These are phyloP conservation scores for Gasterosteus aculeatus DNA, from an alignment of 2,113 vertebrate species.

Conservation along the genomic window DNA sequence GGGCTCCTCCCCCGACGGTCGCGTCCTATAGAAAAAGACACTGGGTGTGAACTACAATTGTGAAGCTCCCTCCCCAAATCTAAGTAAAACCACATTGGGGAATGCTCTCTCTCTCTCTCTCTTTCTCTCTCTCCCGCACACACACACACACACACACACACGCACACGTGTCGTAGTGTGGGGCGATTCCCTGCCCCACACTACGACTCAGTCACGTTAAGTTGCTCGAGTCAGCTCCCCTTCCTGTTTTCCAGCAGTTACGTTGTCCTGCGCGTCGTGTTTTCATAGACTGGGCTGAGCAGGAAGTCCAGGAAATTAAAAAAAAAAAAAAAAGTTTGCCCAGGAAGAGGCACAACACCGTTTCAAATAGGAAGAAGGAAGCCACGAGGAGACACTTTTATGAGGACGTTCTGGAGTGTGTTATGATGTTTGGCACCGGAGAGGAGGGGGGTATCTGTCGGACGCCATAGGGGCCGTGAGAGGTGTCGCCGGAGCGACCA, in stretches of 20 bases:
- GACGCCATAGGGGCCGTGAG: conserved; percentile 39
- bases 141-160: conserved; percentile 37
- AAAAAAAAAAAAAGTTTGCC: conserved; percentile 26
- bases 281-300: conserved; percentile 40
- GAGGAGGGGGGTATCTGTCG: conserved; percentile 25
- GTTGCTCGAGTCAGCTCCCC: conserved; percentile 62
- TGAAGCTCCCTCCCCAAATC: conserved; percentile 67
- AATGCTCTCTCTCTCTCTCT: conserved; percentile 67
- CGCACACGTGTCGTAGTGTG: too few relatives aligned
- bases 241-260: conserved; percentile 78
- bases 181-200: conserved; percentile 36
- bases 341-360: conserved; percentile 20
- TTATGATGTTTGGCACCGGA: conserved; percentile 25
- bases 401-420: conserved; percentile 24
- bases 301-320: conserved; percentile 46
- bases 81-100: conserved; percentile 78
- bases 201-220: conserved; percentile 49
- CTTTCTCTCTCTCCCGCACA: conserved; percentile 32
- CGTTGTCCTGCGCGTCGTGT: conserved; percentile 55
- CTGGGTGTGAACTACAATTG: conserved; percentile 65
- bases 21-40: conserved; percentile 57
- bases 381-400: conserved; percentile 38
- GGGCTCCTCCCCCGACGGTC: conserved; percentile 59
- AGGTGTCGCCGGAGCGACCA: conserved; percentile 27
- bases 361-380: conserved; percentile 19